Base-by-base conservation (phyloP, 2,797 vertebrate species). In the Cichlasoma orientale region DNA sequence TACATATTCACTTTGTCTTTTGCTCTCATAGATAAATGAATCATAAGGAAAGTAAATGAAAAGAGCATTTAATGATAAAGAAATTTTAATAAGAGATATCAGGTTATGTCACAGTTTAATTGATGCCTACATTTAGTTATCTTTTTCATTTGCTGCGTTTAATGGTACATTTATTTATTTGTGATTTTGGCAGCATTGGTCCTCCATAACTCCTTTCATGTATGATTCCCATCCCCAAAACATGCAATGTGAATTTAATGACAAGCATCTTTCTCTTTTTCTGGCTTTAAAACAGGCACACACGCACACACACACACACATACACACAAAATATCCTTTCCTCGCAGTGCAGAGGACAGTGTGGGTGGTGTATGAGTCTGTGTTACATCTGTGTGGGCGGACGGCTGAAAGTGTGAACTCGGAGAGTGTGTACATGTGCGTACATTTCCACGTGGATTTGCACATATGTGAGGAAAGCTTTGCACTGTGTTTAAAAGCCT, bases 351-450 rank as follows among this genome's bases (percentile, higher is more conserved):
- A 74, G 56, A 85, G 69, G 69, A 25, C 54, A 53, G 81, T 68
- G 90, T 92, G 84, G 89, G 88, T 55, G 89, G 77, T 72, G 74
- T 33, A 68, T 79, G 72, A 86, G 54, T 86, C 75, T 82, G 75
- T 74, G 53, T 78, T 78, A 53, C 77, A 84, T 77, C 68, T 77
- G 80, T 83, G 92, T 93, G 91, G 88, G 88, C 3, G 79, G 78
- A 71, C 27, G 19, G 63, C 76, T 86, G 50, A 12, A 77, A 88
- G 88, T 79, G 85, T 80, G 82, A 89, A 88, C 79, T 77, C 53
- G 33, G 33, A 58, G 70, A 71, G 78, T 76, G 77, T 81, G 2
- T 72, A n/a, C 44, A n/a, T 31, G 44, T 52, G 63, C 25, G 27
- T 69, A 54, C 8, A 55, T 53, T 41, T 21, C 23, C 44, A n/a